Evolutionary conservation across 2,113 vertebrate genomes (phyloP), one percentile per base, ranked within the genome.

Genomic region (Calidris pygmaea): DNA sequence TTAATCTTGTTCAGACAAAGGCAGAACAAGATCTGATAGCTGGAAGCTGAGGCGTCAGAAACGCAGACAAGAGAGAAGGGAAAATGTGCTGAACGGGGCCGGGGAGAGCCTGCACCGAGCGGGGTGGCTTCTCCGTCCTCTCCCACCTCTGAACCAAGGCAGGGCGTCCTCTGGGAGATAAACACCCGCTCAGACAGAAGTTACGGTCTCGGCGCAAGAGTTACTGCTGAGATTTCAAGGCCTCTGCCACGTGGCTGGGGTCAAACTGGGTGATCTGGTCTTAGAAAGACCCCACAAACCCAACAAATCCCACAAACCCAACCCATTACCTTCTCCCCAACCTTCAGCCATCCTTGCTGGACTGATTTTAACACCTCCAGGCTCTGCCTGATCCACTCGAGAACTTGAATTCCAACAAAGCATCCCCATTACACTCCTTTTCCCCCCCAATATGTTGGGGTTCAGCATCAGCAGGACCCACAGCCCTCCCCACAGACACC

Each of bases 1-100:
- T 94, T 96, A 27, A 94, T 96, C 93, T 94, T 90, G 37, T 43
- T 62, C 95, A 90, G 95, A 94, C 93, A 63, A 62, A 93, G 83
- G 90, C 78, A 72, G 93, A 48, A 90, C 90, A 67, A 68, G 83
- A 73, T 80, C 79, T 58, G 59, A 73, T 56, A 45, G 90, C 83
- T 65, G 87, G 83, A 62, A 87, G 73, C 67, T 26, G 63, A 24
- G 23, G 70, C n/a, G 4, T 39, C 83, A 32, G 59, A 9, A 56
- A 50, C 3, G 1, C 86, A 77, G 92, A 85, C 68, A 41, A 27
- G 74, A 67, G 45, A 24, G 66, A 30, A 48, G 26, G 77, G 6
- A 30, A 30, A 53, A 41, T 4, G 62, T 3, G n/a, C 35, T 8
- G 34, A 34, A 34, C 0, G 11, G 48, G 55, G 47, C 24, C 2